Base-by-base conservation (phyloP, 2,113 vertebrate genomes). In the Spizaetus ornatus region DNA sequence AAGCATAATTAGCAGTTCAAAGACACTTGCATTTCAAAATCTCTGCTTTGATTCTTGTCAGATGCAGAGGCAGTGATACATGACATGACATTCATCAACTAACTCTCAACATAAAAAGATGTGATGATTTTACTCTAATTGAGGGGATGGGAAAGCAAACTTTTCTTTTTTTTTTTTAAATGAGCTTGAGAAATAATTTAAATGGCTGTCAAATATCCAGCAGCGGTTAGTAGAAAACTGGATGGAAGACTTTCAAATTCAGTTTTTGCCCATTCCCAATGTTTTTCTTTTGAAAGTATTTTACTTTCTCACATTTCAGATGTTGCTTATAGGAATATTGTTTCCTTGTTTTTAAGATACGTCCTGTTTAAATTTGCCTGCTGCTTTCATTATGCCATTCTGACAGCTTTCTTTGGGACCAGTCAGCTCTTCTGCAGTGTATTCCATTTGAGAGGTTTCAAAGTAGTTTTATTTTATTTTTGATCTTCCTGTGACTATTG, bases 41-140 rank as follows among this genome's bases (percentile, higher is more conserved):
- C 52, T 89, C 77, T 94, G 78, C 81, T 96, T 95, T 95, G 86
- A 93, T 94, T 93, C 67, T 80, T 77, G 61, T 85, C 70, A 91
- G 69, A 77, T 83, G 67, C 66, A 86, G 87, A 85, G 69, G 82
- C 76, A 93, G 48, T 45, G 45, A 94, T 55, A 61, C 20, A 32
- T 66, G 86, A 56, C 36, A 62, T 0, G 53, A 86, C 48, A 84
- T 42, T 76, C 48, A 76, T 85, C 83, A 94, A 5, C 47, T 61
- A 82, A 72, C 53, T 84, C 36, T 62, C 74, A 86, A 59, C 66
- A 85, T 45, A 58, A 89, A 91, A 87, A 56, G 16, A 65, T 56
- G 55, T 81, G 72, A 81, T 61, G 34, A 67, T 89, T 95, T 92
- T 81, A 87, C 61, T 76, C 52, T 93, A 90, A 91, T 59, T 89